Conservation (phyloP, 2,113 vertebrate genomes). For the Syngnathoides biaculeatus region DNA sequence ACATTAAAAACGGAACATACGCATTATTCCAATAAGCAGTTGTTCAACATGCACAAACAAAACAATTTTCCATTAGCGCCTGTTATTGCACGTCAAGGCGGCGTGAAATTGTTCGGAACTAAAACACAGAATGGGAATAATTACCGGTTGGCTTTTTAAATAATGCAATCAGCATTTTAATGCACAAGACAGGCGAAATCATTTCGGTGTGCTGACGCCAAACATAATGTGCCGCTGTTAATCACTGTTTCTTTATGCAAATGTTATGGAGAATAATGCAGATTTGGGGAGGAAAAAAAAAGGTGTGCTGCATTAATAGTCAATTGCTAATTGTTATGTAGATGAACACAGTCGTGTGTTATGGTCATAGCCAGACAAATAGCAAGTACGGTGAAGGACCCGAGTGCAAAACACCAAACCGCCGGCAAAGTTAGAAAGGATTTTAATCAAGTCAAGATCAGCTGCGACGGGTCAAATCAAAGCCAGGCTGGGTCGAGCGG, state of each 20-base stretch:
- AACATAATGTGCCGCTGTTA: not conserved
- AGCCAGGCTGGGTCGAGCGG: no score
- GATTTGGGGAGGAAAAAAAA: not conserved
- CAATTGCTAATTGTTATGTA: slow-evolving; percentile 8
- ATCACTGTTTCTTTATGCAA: slow-evolving; percentile 2
- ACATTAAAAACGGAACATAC: not conserved
- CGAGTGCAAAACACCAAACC: no score
- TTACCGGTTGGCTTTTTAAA: slow-evolving; percentile 6
- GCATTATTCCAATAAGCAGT: not conserved
- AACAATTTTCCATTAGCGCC: not conserved
- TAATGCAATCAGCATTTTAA: slow-evolving; percentile 11
- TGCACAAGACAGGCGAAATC: not conserved
- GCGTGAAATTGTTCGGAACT: not conserved
- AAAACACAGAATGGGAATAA: slow-evolving; percentile 8
- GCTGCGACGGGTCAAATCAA: no score
- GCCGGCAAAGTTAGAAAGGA: no score
- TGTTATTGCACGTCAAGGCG: not conserved
- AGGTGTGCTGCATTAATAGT: not conserved
- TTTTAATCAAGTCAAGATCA: no score
- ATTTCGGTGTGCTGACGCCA: slow-evolving; percentile 1
- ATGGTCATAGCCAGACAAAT: not conserved
- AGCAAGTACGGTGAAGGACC: not conserved
- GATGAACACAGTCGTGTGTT: not conserved
- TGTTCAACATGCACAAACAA: not conserved
- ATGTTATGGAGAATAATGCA: not conserved